A percentile compares a stretch with the other conserved stretches of the same genome.
These are phyloP conservation scores for Troides aeacus DNA, from an alignment of 2,888 invertebrate species.

Conservation along the genomic window DNA sequence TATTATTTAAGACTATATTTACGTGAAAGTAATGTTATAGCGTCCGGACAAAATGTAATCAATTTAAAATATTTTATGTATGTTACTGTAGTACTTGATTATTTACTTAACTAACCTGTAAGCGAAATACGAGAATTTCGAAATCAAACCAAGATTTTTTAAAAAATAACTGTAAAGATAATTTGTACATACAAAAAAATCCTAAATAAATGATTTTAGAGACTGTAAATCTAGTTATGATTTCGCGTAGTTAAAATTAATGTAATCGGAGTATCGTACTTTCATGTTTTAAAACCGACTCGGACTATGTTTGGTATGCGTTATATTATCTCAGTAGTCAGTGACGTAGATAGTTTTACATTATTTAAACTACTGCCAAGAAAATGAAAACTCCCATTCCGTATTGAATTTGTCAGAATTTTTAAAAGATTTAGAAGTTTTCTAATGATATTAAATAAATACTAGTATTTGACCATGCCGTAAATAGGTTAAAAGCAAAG, in stretches of 20 bases:
- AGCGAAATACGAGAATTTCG: too few species aligned
- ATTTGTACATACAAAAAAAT: too few species aligned
- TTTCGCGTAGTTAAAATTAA: neutral
- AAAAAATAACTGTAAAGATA: too few species aligned
- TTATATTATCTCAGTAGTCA: conserved; percentile 23
- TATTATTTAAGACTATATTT: too few species aligned
- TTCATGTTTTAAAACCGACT: conserved; percentile 10
- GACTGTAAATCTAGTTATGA: neutral
- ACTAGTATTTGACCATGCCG: conserved; percentile 69
- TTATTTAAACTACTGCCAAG: conserved; percentile 14
- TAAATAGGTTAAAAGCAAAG: conserved; percentile 69
- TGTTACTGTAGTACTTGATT: too few species aligned
- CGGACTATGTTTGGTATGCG: conserved; percentile 31
- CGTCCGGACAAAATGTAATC: too few species aligned
- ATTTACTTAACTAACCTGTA: too few species aligned
- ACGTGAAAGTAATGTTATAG: too few species aligned
- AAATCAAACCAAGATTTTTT: too few species aligned
- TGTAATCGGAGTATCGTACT: conserved; percentile 1
- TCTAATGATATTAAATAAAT: conserved; percentile 78
- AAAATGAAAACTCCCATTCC: conserved; percentile 46
- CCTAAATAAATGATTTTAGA: neutral
- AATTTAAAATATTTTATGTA: too few species aligned
- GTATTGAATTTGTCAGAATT: conserved; percentile 66
- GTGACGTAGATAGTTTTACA: conserved; percentile 3
- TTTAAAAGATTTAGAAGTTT: conserved; percentile 73